phyloP scores from a whole-genome alignment of 2,888 invertebrate genomes.

The Salticus scenicus region DNA sequence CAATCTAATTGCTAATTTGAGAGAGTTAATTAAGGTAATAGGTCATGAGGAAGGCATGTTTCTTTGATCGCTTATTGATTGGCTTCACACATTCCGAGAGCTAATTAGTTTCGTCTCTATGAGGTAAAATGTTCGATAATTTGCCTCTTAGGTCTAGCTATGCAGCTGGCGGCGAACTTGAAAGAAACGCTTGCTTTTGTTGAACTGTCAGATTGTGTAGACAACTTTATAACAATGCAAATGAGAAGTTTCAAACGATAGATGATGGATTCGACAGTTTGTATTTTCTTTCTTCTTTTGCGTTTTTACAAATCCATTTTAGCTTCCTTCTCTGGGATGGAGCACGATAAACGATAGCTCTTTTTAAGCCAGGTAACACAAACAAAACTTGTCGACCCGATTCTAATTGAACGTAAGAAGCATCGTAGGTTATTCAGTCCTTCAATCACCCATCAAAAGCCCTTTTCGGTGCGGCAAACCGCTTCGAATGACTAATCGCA shows the following conservation, averaged over 20 bases:
- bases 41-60: slow-evolving; percentile 66
- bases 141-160: slow-evolving; percentile 48
- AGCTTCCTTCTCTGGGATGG: not conserved
- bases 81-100: slow-evolving; percentile 66
- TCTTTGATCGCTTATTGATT: slow-evolving; percentile 67
- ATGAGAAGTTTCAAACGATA: slow-evolving; percentile 55
- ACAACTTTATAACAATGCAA: slow-evolving; percentile 69
- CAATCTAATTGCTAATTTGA: slow-evolving; percentile 69
- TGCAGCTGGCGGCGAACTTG: slow-evolving; percentile 52
- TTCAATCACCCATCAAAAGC: not conserved
- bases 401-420: slow-evolving; percentile 8
- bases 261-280: slow-evolving; percentile 35
- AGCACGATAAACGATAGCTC: not conserved
- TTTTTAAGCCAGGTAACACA: not conserved
- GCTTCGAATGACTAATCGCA: not conserved
- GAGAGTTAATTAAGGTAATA: slow-evolving; percentile 69
- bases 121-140: slow-evolving; percentile 61
- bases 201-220: slow-evolving; percentile 57
- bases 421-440: not conserved
- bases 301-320: not conserved
- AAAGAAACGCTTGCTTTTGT: slow-evolving; percentile 63
- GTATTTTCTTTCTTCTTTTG: slow-evolving; percentile 26
- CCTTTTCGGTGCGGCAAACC: not conserved
- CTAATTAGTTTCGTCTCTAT: slow-evolving; percentile 61
- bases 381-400: not conserved